A percentile compares a stretch with the other conserved stretches of the same genome.
Conservation (phyloP, 2,888 invertebrate genomes). For the Trilocha varians region DNA sequence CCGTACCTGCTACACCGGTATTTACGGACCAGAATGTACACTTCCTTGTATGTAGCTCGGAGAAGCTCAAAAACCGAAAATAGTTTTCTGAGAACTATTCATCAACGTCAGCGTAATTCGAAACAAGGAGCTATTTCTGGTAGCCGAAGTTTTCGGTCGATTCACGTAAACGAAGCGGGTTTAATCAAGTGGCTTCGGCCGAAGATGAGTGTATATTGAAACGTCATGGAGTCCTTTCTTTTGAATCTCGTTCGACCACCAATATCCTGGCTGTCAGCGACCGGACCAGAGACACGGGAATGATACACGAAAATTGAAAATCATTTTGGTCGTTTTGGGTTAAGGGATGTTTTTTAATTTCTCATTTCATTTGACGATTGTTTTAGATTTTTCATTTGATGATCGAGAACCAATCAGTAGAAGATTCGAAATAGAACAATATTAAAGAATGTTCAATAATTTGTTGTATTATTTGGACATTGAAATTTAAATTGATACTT, state of each 20-base stretch:
- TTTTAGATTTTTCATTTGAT: too few relatives aligned
- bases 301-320: constrained; percentile 61
- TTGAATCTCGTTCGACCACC: constrained; percentile 65
- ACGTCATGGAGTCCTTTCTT: constrained; percentile 66
- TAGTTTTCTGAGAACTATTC: constrained; percentile 8
- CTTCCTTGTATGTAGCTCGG: constrained; percentile 8
- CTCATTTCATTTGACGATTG: too few relatives aligned
- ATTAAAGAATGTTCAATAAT: too few relatives aligned
- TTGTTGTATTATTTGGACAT: too few relatives aligned
- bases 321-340: constrained; percentile 45
- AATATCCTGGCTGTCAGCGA: constrained; percentile 32
- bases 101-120: not conserved
- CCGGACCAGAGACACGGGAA: constrained; percentile 56
- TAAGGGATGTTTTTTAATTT: not conserved
- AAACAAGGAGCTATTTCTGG: constrained; percentile 19
- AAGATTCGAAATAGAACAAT: too few relatives aligned
- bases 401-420: too few relatives aligned
- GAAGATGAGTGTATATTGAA: constrained; percentile 69
- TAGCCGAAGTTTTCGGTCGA: constrained; percentile 16
- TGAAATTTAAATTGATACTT: too few relatives aligned
- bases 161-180: constrained; percentile 43
- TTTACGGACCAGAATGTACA: constrained; percentile 2
- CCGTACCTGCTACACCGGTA: constrained; percentile 4
- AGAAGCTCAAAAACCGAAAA: not conserved
- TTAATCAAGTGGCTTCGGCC: constrained; percentile 15